Percentiles rank a stretch among this genome's conserved stretches.
Conservation (phyloP, 2,113 vertebrate species). For the Cromileptes altivelis region DNA sequence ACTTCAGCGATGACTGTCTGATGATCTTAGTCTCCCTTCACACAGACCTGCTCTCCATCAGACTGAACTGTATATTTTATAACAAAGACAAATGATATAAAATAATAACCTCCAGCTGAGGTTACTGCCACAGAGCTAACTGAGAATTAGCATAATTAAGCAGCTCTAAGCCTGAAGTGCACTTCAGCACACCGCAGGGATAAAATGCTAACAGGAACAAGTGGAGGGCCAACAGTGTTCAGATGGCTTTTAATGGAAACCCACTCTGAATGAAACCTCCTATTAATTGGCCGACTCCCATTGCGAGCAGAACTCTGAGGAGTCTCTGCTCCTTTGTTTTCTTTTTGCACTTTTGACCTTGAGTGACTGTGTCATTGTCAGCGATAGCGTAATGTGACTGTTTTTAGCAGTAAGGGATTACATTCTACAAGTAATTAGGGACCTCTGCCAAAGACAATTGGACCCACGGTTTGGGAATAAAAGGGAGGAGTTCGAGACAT, state of each 20-base stretch:
- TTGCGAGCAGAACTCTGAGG: too few relatives aligned
- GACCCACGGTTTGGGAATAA: too few relatives aligned
- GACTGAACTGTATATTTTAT: background rate
- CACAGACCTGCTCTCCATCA: background rate
- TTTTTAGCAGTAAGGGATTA: too few relatives aligned
- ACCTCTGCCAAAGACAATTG: too few relatives aligned
- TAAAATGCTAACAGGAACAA: slow-evolving; percentile 3
- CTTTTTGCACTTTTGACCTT: background rate
- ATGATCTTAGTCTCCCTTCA: background rate
- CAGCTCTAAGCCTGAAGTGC: slow-evolving; percentile 34
- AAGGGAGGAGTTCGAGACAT: too few relatives aligned
- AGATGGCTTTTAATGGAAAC: background rate
- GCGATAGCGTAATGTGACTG: too few relatives aligned
- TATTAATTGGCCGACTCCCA: background rate
- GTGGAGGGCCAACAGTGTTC: background rate
- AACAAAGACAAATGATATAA: background rate
- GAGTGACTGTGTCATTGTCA: too few relatives aligned
- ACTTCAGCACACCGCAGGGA: slow-evolving; percentile 16
- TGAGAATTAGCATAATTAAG: slow-evolving; percentile 51
- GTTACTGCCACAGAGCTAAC: slow-evolving; percentile 21
- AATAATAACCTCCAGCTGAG: slow-evolving; percentile 20
- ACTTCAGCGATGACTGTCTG: background rate
- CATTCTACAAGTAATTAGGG: too few relatives aligned
- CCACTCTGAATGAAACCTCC: background rate
- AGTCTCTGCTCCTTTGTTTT: background rate